phyloP scores from a whole-genome alignment of 2,113 vertebrate genomes.

The Triplophysa tibetana region DNA sequence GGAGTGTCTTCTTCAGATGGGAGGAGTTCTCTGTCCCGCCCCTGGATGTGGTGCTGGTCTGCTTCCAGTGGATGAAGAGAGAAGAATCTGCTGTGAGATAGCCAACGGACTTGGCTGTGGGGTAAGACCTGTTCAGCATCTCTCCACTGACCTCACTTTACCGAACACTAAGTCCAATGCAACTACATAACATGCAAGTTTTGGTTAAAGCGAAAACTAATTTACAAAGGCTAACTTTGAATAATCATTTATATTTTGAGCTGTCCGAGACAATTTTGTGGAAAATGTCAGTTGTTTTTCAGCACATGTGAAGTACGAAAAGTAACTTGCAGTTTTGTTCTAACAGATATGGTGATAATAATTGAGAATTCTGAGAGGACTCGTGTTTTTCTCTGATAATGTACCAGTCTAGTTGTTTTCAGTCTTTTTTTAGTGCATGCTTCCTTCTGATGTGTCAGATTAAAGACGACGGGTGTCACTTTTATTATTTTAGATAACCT shows the following conservation, averaged over 20 bases:
- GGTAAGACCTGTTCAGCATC: conserved; percentile 68
- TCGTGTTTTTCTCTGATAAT: too few relatives aligned
- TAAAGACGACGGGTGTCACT: background rate
- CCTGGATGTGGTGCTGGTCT: conserved; percentile 87
- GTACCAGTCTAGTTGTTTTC: too few relatives aligned
- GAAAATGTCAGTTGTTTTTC: too few relatives aligned
- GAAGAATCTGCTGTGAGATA: conserved; percentile 77
- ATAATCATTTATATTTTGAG: too few relatives aligned
- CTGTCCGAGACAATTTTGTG: too few relatives aligned
- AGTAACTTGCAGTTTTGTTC: too few relatives aligned
- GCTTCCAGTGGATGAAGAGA: conserved; percentile 71
- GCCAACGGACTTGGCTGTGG: conserved; percentile 79
- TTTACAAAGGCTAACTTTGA: too few relatives aligned
- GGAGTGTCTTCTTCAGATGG: conserved; percentile 83
- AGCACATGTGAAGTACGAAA: too few relatives aligned
- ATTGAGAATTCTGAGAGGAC: too few relatives aligned
- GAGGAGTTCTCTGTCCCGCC: conserved; percentile 85
- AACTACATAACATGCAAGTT: background rate
- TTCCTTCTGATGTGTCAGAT: background rate
- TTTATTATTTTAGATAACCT: too few relatives aligned
- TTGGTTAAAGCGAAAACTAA: too few relatives aligned
- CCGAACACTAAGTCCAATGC: background rate
- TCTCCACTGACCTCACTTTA: background rate
- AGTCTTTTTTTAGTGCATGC: background rate
- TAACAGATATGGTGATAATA: too few relatives aligned